phyloP scores from a whole-genome alignment of 2,113 vertebrate species.

The Argyrosomus japonicus region DNA sequence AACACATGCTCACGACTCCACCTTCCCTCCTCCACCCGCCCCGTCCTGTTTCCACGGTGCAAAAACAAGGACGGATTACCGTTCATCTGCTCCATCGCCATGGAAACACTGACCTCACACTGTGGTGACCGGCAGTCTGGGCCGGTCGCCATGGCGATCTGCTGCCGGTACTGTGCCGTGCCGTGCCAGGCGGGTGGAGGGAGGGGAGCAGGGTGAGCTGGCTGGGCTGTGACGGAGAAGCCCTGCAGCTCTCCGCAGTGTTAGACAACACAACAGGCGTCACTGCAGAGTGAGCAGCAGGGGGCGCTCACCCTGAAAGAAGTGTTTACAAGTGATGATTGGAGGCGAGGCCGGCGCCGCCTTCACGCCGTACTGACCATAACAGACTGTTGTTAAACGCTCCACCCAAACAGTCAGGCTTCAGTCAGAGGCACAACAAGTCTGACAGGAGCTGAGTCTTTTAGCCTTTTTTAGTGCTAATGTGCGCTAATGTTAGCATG shows the following conservation, averaged over 20 bases:
- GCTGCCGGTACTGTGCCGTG: slow-evolving; percentile 49
- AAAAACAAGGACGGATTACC: slow-evolving; percentile 82
- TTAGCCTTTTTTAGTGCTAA: no score
- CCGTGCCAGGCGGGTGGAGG: not conserved
- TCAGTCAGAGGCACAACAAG: no score
- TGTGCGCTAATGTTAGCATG: no score
- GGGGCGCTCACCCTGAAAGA: not conserved
- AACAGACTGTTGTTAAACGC: no score
- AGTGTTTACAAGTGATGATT: no score
- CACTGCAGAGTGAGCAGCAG: slow-evolving; percentile 13
- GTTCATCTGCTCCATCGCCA: slow-evolving; percentile 80
- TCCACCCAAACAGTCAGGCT: no score
- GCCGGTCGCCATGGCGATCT: slow-evolving; percentile 72
- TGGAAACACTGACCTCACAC: slow-evolving; percentile 85
- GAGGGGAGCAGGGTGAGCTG: not conserved
- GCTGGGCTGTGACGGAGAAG: not conserved
- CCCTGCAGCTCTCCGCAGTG: slow-evolving; percentile 42
- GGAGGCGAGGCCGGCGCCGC: no score
- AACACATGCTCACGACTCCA: slow-evolving; percentile 36
- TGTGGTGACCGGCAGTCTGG: slow-evolving; percentile 73
- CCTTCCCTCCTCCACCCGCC: slow-evolving; percentile 13
- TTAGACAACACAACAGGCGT: not conserved
- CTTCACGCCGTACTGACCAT: no score
- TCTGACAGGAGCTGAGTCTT: no score
- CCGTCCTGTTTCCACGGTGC: slow-evolving; percentile 52